Percentiles rank a stretch among this genome's conserved stretches.
Evolutionary conservation across 2,888 invertebrate genomes (phyloP).

Genomic region (Leptarthrus brevirostris): DNA sequence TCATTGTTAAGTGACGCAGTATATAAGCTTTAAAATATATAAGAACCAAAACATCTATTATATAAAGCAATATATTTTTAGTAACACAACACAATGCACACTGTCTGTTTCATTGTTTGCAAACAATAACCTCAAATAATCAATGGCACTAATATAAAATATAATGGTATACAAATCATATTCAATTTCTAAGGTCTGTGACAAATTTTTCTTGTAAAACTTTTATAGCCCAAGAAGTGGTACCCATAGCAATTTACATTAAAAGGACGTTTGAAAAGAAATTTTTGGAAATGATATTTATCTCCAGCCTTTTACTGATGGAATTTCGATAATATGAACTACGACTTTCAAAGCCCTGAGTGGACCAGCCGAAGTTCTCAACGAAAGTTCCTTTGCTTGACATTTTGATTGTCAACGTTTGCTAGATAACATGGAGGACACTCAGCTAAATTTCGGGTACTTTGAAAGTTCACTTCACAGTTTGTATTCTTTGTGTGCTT

Average conservation of each 20-base stretch:
- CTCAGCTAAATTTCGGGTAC: conserved; percentile 37
- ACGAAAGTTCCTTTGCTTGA: conserved; percentile 6
- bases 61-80: no score
- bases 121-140: no score
- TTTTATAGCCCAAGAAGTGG: background rate
- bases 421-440: conserved; percentile 30
- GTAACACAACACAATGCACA: no score
- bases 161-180: no score
- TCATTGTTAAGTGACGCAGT: no score
- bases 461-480: conserved; percentile 46
- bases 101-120: no score
- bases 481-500: conserved; percentile 45
- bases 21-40: no score
- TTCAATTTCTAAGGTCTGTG: background rate
- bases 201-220: background rate
- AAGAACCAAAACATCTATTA: no score
- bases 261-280: background rate
- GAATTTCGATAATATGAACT: conserved; percentile 5
- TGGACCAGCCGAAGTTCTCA: conserved; percentile 23
- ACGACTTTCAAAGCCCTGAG: conserved; percentile 5
- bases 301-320: background rate
- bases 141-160: no score
- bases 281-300: background rate
- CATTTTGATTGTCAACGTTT: conserved; percentile 38
- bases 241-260: background rate